phyloP scores from a whole-genome alignment of 2,113 vertebrate species.

The Budorcas taxicolor region DNA sequence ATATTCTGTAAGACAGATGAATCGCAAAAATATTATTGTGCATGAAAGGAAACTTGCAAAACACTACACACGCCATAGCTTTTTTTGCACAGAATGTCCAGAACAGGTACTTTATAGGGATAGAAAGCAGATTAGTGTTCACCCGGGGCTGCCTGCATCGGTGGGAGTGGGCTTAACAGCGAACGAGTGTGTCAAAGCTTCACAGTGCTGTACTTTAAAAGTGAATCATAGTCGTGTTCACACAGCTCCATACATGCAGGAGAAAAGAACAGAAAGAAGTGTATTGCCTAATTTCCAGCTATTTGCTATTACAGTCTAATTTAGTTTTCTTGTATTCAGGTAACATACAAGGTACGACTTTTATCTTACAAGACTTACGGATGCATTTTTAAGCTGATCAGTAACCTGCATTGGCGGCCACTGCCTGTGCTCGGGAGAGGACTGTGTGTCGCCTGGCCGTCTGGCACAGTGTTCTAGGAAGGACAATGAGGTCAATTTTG shows the following conservation, averaged over 20 bases:
- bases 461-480: rapidly evolving
- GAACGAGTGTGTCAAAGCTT: rapidly evolving
- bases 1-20: rapidly evolving
- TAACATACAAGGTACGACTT: not conserved
- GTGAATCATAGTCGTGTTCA: rapidly evolving
- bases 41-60: not conserved
- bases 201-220: rapidly evolving
- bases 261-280: not conserved
- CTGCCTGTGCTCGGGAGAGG: rapidly evolving
- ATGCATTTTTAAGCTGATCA: rapidly evolving
- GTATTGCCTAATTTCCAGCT: not conserved
- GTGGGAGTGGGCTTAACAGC: rapidly evolving
- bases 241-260: not conserved
- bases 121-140: rapidly evolving
- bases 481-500: rapidly evolving
- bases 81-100: not conserved
- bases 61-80: rapidly evolving
- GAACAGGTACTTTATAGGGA: no score
- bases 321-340: not conserved
- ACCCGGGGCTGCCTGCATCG: rapidly evolving
- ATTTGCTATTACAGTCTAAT: not conserved
- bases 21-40: rapidly evolving
- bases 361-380: not conserved
- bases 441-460: rapidly evolving
- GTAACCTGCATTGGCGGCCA: rapidly evolving